These are phyloP conservation scores for Temnothorax rugatulus DNA, from an alignment of 2,888 invertebrate species.

Conservation along the genomic window DNA sequence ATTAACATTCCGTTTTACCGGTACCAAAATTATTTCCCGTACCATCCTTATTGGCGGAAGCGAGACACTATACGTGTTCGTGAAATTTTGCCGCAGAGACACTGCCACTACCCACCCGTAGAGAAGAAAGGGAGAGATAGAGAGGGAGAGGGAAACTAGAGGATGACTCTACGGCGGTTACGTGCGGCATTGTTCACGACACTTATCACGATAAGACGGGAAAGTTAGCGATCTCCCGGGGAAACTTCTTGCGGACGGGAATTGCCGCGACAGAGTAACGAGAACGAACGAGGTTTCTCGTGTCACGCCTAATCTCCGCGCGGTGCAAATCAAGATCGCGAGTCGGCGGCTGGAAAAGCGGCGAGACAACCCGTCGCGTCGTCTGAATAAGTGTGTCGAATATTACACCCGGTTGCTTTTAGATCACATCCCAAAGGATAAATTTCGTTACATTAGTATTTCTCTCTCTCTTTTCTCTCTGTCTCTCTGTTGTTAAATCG, in stretches of 20 bases:
- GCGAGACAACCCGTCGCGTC: neutral
- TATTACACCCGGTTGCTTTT: slow-evolving; percentile 11
- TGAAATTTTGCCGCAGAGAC: slow-evolving; percentile 28
- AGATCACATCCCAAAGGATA: neutral
- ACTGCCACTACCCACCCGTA: neutral
- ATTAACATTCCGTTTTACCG: slow-evolving; percentile 80
- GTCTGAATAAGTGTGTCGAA: slow-evolving; percentile 31
- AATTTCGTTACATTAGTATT: slow-evolving; percentile 17
- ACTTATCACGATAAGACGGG: slow-evolving; percentile 60
- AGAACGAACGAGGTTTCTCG: slow-evolving; percentile 49
- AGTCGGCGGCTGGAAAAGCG: neutral
- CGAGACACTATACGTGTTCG: slow-evolving; percentile 57
- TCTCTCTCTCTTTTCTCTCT: neutral
- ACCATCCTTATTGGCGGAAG: slow-evolving; percentile 66
- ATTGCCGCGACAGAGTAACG: slow-evolving; percentile 48
- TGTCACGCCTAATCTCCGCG: slow-evolving; percentile 46
- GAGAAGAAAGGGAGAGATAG: slow-evolving; percentile 27
- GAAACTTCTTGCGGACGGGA: slow-evolving; percentile 53
- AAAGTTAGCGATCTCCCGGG: slow-evolving; percentile 63
- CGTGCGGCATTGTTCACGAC: slow-evolving; percentile 68
- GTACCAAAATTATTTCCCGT: slow-evolving; percentile 80
- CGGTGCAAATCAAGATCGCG: slow-evolving; percentile 27
- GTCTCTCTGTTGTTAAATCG: neutral
- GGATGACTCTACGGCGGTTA: slow-evolving; percentile 64
- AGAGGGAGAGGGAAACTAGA: slow-evolving; percentile 48